Conservation (phyloP, 2,797 vertebrate genomes). For the Crocodylus rhombifer region DNA sequence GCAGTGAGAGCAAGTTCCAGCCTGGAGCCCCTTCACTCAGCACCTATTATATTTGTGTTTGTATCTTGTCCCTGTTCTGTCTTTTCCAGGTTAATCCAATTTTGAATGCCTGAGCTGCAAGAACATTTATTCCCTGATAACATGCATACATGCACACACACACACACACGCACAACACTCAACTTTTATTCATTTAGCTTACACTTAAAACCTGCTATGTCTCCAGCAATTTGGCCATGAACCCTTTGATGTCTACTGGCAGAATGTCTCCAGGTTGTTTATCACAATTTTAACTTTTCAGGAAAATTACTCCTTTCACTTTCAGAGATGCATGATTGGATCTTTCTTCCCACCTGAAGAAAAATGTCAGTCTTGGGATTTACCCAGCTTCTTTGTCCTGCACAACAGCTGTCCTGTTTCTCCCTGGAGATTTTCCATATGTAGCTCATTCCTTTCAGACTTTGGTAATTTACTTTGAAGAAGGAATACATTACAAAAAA, state of each 20-base stretch:
- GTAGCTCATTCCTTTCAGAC: not conserved
- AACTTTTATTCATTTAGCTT: slow-evolving; percentile 27
- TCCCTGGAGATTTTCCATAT: not conserved
- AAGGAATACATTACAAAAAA: not conserved
- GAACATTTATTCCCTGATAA: slow-evolving; percentile 35
- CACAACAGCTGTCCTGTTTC: not conserved
- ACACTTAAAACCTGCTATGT: not conserved
- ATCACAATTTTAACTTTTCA: not conserved
- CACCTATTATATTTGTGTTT: slow-evolving; percentile 29
- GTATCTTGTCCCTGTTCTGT: slow-evolving; percentile 48
- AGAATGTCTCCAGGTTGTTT: slow-evolving; percentile 31
- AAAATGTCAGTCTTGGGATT: not conserved
- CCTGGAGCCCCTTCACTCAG: slow-evolving; percentile 35
- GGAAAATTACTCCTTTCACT: slow-evolving; percentile 29
- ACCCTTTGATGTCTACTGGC: slow-evolving; percentile 1
- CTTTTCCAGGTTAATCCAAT: slow-evolving; percentile 65
- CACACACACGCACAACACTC: slow-evolving; percentile 7
- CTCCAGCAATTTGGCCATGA: slow-evolving; percentile 16
- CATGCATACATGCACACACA: slow-evolving; percentile 10
- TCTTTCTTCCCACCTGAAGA: slow-evolving; percentile 18
- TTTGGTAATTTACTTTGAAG: not conserved
- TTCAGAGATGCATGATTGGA: not conserved
- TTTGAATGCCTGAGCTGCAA: slow-evolving; percentile 48
- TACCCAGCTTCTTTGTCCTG: not conserved
- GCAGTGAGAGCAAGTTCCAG: slow-evolving; percentile 46